phyloP scores from a whole-genome alignment of 2,888 invertebrate genomes.

The Machimus atricapillus region DNA sequence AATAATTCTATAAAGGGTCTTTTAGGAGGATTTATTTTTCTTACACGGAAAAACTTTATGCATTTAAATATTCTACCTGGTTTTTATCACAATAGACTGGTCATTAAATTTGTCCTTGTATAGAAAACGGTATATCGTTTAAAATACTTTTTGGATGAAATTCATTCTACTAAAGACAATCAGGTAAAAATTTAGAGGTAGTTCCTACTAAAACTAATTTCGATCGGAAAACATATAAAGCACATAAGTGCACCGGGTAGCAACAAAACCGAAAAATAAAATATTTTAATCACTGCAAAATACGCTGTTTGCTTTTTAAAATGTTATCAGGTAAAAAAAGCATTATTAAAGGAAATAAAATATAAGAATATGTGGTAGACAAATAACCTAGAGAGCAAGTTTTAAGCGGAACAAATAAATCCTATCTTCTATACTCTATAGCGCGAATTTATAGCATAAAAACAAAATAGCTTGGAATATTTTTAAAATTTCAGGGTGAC shows the following conservation, averaged over 20 bases:
- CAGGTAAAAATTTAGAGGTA: too few species aligned
- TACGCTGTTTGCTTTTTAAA: not conserved
- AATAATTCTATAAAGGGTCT: not conserved
- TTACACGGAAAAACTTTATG: not conserved
- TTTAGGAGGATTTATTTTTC: too few species aligned
- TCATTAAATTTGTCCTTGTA: not conserved
- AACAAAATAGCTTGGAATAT: not conserved
- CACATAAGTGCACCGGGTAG: not conserved
- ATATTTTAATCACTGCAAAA: not conserved
- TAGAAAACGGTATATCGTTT: not conserved
- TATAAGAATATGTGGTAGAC: not conserved
- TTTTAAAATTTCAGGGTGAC: not conserved
- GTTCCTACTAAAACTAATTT: too few species aligned
- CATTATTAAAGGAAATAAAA: not conserved
- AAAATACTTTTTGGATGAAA: not conserved
- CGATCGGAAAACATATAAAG: too few species aligned
- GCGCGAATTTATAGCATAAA: not conserved
- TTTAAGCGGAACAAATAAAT: not conserved
- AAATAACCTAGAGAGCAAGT: not conserved
- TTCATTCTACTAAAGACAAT: not conserved
- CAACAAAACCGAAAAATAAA: not conserved
- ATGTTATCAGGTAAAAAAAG: not conserved
- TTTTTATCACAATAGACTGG: not conserved
- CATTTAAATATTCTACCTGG: not conserved
- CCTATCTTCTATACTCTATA: not conserved